Evolutionary conservation across 2,113 vertebrate species (phyloP), one percentile per base, ranked within the genome.

Genomic region (Lepus timidus): DNA sequence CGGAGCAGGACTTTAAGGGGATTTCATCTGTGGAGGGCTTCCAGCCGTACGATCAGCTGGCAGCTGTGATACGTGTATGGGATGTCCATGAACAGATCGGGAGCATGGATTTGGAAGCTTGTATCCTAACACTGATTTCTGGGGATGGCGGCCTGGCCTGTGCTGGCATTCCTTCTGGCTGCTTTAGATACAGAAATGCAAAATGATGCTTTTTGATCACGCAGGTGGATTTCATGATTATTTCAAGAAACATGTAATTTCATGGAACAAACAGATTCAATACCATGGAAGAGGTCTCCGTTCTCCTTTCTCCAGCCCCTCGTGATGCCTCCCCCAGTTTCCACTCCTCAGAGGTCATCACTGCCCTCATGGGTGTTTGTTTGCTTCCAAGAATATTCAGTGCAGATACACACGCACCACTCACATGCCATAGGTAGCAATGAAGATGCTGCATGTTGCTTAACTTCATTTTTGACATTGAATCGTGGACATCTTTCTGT

Each of bases 81-180:
- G 58, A 19, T 14, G 20, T 3, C 70, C 84, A 12, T 3, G 0
- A 0, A 1, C 3, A n/a, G 33, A 10, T 16, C 22, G 79, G 31
- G 19, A 55, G 31, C 10, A 25, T 12, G 74, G 64, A 1, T 16
- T 62, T 44, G 62, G n/a, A 29, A 64, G 36, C n/a, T 3, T 1
- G 12, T 64, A 17, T 31, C 84, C 23, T 52, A 61, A 51, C 71
- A 12, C 29, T 55, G 14, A 20, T 6, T 2, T 3, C 6, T 3
- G 29, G 51, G 6, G 64, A 31, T 6, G 51, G 25, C 3, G 0
- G 3, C 11, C 6, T 7, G 58, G 22, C 25, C 29, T 12, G 2
- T 0, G 23, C 10, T 5, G 44, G 36, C 44, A 9, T 49, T 65
- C 64, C 3, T 36, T 49, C 13, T 31, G 20, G 4, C 29, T 39